Conservation (phyloP, 2,888 invertebrate genomes). For the Phaonia tiefii region DNA sequence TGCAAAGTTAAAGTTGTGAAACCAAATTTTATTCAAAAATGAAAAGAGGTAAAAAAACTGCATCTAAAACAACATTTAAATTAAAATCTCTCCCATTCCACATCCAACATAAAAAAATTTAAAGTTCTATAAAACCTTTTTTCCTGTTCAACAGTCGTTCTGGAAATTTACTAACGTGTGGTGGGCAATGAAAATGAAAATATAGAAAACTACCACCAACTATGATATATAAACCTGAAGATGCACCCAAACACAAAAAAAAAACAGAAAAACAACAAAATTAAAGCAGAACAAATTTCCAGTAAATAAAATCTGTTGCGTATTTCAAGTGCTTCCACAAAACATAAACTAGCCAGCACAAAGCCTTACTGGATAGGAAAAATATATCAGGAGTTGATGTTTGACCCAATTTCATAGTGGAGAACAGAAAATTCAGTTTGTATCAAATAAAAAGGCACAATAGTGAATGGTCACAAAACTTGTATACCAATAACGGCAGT, state of each 20-base stretch:
- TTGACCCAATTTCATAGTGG: constrained; percentile 41
- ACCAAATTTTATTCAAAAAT: not conserved
- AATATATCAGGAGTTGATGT: constrained; percentile 12
- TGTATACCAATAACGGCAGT: no score
- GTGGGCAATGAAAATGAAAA: constrained; percentile 30
- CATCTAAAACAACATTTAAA: constrained; percentile 27
- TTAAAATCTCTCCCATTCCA: no score
- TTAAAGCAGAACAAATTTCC: constrained; percentile 20
- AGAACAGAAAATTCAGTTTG: no score
- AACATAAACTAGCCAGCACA: not conserved
- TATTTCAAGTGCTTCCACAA: not conserved
- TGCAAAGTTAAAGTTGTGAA: no score
- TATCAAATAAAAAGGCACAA: no score
- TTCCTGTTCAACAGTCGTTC: no score
- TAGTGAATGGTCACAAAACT: no score
- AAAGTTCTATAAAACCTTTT: no score
- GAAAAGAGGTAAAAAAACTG: not conserved
- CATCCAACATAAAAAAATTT: no score
- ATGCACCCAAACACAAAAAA: no score
- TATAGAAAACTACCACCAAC: not conserved
- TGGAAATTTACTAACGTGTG: no score
- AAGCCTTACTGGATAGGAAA: no score
- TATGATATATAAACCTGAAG: not conserved
- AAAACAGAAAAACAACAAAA: not conserved
- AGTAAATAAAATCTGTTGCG: constrained; percentile 47